Percentiles rank a stretch among this genome's conserved stretches.
Evolutionary conservation across 2,113 vertebrate genomes (phyloP).

Genomic region (Hippocampus barbouri): DNA sequence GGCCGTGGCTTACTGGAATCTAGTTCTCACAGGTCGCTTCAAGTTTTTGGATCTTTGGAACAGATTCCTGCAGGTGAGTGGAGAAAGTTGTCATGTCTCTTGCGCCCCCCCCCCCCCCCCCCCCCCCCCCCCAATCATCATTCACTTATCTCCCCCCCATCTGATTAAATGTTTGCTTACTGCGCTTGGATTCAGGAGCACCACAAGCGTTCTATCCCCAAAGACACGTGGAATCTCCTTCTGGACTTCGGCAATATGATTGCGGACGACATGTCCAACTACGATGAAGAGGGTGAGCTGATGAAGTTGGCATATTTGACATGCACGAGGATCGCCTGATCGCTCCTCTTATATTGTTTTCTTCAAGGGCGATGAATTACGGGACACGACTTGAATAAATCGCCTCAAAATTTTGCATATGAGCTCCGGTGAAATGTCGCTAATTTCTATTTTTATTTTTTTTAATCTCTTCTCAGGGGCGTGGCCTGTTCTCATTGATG

Average conservation of each 20-base stretch:
- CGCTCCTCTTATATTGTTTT: neutral
- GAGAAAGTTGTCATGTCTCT: neutral
- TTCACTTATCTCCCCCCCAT: neutral
- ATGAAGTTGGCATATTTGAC: neutral
- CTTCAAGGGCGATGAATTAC: neutral
- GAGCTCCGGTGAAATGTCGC: neutral
- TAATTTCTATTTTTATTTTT: neutral
- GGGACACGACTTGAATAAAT: neutral
- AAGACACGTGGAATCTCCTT: slow-evolving; percentile 95
- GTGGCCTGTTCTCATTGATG: slow-evolving; percentile 94
- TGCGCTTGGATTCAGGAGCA: slow-evolving; percentile 77
- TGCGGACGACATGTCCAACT: slow-evolving; percentile 96
- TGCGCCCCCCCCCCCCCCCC: no score
- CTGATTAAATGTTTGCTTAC: neutral
- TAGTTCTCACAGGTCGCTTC: slow-evolving; percentile 90
- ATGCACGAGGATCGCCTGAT: neutral
- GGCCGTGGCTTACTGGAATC: slow-evolving; percentile 95
- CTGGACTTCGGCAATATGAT: slow-evolving; percentile 96
- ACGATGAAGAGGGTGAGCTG: slow-evolving; percentile 89
- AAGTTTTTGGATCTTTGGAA: slow-evolving; percentile 98
- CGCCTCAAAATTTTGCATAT: neutral
- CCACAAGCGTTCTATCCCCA: slow-evolving; percentile 93
- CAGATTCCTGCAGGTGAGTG: slow-evolving; percentile 89
- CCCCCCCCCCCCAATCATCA: no score
- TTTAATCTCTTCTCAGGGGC: slow-evolving; percentile 73